Base-by-base conservation (phyloP, 2,888 invertebrate genomes). In the Eupithecia insigniata region DNA sequence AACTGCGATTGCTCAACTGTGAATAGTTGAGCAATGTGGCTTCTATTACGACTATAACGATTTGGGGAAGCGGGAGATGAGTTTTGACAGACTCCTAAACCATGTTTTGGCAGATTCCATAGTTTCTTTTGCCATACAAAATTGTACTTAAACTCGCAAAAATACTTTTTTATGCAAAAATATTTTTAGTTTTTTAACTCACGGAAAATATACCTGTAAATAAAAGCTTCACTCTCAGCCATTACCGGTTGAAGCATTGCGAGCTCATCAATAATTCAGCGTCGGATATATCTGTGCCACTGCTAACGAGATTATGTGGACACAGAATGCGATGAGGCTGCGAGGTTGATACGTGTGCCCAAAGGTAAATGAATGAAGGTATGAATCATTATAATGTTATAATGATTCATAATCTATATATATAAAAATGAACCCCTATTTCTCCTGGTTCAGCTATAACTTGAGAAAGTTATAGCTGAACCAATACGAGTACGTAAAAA, bases 181-280 rank as follows among this genome's bases (percentile, higher is more conserved):
- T 5, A n/a, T 6, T 46, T n/a, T n/a, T 46, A n/a, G 8, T n/a
- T n/a, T 43, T 46, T 22, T n/a, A 51, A 8, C 8, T 51, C 8
- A 46, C 8, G 3, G 22, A n/a, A 51, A 22, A 51, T 7, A 26
- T 55, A 3, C 14, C 14, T 5, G 55, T 26, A 3, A 26, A 55
- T 51, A 55, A 12, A 55, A 26, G 14, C 55, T 26, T 14, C 4
- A 26, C 55, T 55, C 55, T 8, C 55, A 55, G 22, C 14, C 55
- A 26, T 55, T 26, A 55, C 55, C 26, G 55, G 55, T 39, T 22
- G 66, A 51, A 66, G 61, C 69, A 34, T 66, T 34, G 72, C 51
- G 64, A 64, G 32, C 70, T 67, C 70, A 73, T 70, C 70, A 73
- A 70, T 73, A 70, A 73, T 73, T 73, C 73, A 73, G 67, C 30